phyloP scores from a whole-genome alignment of 1,140 invertebrate species.

The Tachypleus tridentatus region DNA sequence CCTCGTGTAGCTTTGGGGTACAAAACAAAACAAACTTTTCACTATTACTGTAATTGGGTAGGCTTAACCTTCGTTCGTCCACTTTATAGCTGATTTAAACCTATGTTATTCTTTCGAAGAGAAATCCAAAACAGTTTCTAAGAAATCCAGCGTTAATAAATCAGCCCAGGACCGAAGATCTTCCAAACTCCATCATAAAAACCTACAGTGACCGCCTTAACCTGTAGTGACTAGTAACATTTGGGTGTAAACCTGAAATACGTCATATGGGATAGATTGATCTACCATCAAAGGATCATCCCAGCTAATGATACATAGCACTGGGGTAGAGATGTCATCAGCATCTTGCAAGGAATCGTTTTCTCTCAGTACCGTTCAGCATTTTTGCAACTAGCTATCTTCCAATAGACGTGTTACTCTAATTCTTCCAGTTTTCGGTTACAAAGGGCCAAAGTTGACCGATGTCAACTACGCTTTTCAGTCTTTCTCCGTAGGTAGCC shows the following conservation, averaged over 20 bases:
- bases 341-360: slow-evolving; percentile 30
- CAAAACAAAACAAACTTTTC: too few relatives aligned
- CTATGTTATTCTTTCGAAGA: not conserved
- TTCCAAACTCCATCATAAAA: slow-evolving; percentile 10
- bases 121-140: slow-evolving; percentile 7
- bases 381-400: too few relatives aligned
- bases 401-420: too few relatives aligned
- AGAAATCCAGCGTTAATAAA: slow-evolving; percentile 1
- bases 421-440: too few relatives aligned
- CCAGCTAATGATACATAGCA: slow-evolving; percentile 28
- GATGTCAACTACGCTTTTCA: too few relatives aligned
- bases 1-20: too few relatives aligned
- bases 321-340: slow-evolving; percentile 30
- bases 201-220: slow-evolving; percentile 31
- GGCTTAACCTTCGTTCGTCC: too few relatives aligned
- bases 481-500: too few relatives aligned
- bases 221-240: slow-evolving; percentile 27
- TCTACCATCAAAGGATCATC: slow-evolving; percentile 29
- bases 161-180: slow-evolving; percentile 7
- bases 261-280: slow-evolving; percentile 27
- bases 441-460: too few relatives aligned
- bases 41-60: too few relatives aligned
- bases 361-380: too few relatives aligned
- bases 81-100: too few relatives aligned
- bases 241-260: slow-evolving; percentile 30